phyloP scores from a whole-genome alignment of 2,797 vertebrate species.

The Takifugu rubripes region DNA sequence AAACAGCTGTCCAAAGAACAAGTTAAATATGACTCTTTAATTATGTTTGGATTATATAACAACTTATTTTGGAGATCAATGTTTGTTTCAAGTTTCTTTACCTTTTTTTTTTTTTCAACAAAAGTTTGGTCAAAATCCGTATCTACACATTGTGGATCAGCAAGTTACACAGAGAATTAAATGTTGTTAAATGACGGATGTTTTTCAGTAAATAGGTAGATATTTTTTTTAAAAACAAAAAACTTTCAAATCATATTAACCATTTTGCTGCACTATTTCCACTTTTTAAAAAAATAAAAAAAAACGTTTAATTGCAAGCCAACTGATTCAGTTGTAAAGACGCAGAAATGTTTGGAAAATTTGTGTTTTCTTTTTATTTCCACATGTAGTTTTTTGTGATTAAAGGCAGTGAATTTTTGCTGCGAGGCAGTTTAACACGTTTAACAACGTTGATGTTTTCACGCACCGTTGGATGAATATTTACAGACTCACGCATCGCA shows the following conservation, averaged over 20 bases:
- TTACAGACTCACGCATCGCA: conserved; percentile 40
- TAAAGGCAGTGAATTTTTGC: not conserved
- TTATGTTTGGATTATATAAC: not conserved
- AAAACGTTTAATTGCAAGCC: not conserved
- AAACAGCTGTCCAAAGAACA: not conserved
- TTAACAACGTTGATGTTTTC: conserved; percentile 19
- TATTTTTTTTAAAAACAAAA: not conserved
- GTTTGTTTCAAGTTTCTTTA: not conserved
- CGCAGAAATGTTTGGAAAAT: conserved; percentile 1
- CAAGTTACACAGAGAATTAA: not conserved
- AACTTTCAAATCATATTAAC: conserved; percentile 8
- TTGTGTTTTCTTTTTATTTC: conserved; percentile 9
- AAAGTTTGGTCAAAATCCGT: conserved; percentile 9
- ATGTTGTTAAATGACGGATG: conserved; percentile 6
- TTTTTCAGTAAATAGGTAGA: conserved; percentile 9
- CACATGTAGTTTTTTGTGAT: conserved; percentile 1
- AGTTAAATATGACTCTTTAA: not conserved
- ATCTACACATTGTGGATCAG: not conserved
- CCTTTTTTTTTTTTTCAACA: conserved; percentile 1
- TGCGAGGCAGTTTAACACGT: conserved; percentile 5
- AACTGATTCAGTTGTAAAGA: not conserved
- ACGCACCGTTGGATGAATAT: conserved; percentile 33
- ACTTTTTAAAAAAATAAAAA: conserved; percentile 5
- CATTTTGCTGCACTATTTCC: conserved; percentile 5
- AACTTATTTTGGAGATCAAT: not conserved